Evolutionary conservation across 1,140 invertebrate species (phyloP), one percentile per base, ranked within the genome.

Genomic region (Lordiphosa clarofinis): DNA sequence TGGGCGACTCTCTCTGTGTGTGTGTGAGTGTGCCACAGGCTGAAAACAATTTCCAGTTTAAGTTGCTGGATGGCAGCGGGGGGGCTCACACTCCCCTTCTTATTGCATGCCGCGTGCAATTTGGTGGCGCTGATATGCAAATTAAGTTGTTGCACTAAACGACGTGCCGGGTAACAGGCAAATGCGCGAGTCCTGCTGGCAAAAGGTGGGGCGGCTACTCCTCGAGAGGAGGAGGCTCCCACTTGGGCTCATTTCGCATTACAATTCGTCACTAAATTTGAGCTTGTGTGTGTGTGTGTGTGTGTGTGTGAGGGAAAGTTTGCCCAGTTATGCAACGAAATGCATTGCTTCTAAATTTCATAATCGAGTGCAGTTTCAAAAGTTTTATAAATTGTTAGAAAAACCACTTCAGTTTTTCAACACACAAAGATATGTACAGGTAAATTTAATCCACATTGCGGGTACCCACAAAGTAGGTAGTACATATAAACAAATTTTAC

Each of bases 141-240:
- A 82, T 82, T 82, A 82, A 82, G 76, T 82, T 82, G 78, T 82
- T 82, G 78, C 78, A 75, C 78, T 82, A 82, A 82, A 82, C 78
- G 78, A 82, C 78, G 78, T 82, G 76, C 78, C 76, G 68, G 76
- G 72, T 76, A 84, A 81, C 78, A 64, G 73, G 24, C 24, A 28
- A 28, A 28, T 28, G 24, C 24, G 24, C 24, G 24, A 28, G 24
- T 28, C 24, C 24, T 28, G 24, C 24, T 28, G 78, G 65, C 49
- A 59, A 69, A 12, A 65, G 58, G 44, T 47, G 50, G 73, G 15
- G 15, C 15, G 73, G 46, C 39, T 9, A 6, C 12, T 40, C 35
- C 38, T 15, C 24, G n/a, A n/a, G n/a, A n/a, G n/a, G n/a, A n/a
- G n/a, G 19, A 54, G 38, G 31, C 35, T 47, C 43, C 24, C 10